Base-by-base conservation (phyloP, 2,797 vertebrate genomes). In the Chelonia mydas region DNA sequence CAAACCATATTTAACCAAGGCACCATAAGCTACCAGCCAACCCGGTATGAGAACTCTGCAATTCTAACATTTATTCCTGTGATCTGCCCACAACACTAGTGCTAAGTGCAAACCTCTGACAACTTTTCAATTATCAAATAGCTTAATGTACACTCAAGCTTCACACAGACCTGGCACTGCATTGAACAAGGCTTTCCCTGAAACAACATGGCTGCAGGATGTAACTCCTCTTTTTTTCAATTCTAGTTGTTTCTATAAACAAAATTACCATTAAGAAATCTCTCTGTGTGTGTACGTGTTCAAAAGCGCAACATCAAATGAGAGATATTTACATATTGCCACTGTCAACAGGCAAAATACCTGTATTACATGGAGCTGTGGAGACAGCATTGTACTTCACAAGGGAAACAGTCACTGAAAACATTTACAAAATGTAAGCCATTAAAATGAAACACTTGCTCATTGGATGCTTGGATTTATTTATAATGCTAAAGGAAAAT, bases 161-260 rank as follows among this genome's bases (percentile, higher is more conserved):
- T 93, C 94, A 88, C 83, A 90, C 91, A 97, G 65, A 49, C 17
- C 7, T 90, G 47, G 77, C 81, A 33, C 28, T 76, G 86, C 3
- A 1, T 17, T 68, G 61, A 65, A 84, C 50, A 86, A 51, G 41
- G 28, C 16, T 21, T 19, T 15, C 89, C 78, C 45, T 50, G 59
- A 54, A 78, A 78, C 19, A 78, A 41, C 1, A 11, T 9, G 6
- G 11, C 55, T 77, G n/a, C n/a, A 86, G 51, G 53, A 19, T 81
- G n/a, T 21, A 5, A 21, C 74, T 86, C 45, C 1, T 91, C 84
- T 65, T 53, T 2, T 2, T 81, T 93, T 87, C 80, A 84, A 3
- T 41, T 87, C 17, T 54, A 79, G 47, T 87, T 11, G 16, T 65
- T 50, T 21, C 65, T 86, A 25, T 9, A 86, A 87, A 31, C 84